phyloP scores from a whole-genome alignment of 2,113 vertebrate species.

The Anarhynchus alexandrinus region DNA sequence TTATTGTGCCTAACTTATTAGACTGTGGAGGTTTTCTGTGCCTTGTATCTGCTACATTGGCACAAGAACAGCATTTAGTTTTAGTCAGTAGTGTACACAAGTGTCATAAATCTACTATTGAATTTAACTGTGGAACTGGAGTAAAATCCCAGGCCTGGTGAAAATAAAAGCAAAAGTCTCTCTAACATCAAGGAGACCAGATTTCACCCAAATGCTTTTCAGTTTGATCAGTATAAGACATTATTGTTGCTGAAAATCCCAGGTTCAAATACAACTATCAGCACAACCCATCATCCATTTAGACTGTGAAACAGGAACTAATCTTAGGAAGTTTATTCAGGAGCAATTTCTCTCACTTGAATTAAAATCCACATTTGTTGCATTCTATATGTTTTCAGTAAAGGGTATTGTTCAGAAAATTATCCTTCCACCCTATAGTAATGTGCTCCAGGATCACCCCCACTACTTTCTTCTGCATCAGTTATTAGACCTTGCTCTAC shows the following conservation, averaged over 20 bases:
- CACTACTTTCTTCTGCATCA: neutral
- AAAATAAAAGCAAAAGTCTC: neutral
- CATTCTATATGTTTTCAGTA: neutral
- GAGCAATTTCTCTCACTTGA: neutral
- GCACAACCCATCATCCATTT: neutral
- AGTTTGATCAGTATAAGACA: neutral
- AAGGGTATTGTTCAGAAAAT: neutral
- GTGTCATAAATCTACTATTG: neutral
- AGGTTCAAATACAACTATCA: neutral
- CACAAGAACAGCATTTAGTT: neutral
- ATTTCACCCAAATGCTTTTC: neutral
- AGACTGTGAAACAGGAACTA: neutral
- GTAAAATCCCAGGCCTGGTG: neutral
- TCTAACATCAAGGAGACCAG: neutral
- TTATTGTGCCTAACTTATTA: neutral
- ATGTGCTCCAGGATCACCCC: neutral
- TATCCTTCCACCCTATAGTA: neutral
- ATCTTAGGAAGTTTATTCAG: neutral
- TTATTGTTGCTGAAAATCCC: neutral
- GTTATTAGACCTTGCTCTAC: neutral
- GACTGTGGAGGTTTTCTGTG: neutral
- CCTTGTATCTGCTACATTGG: neutral
- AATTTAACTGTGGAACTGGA: neutral
- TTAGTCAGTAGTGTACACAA: neutral
- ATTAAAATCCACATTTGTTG: neutral